Conservation (phyloP, 2,888 invertebrate genomes). For the Cheilosia pagana region DNA sequence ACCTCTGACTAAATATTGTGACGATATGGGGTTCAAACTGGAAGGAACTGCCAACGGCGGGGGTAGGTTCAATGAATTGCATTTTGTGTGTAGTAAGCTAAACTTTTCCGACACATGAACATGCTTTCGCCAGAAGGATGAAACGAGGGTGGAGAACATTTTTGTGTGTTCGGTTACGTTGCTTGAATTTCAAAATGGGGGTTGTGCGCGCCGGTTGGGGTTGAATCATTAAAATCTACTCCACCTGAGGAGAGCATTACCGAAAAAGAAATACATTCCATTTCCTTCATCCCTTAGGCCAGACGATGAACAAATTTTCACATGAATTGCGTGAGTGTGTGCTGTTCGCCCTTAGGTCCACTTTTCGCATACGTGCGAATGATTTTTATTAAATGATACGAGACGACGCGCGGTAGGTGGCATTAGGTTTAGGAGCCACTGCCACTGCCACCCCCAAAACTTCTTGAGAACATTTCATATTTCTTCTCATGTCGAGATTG, state of each 20-base stretch:
- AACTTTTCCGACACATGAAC: conserved; percentile 71
- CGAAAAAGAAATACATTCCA: not conserved
- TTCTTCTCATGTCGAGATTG: conserved; percentile 47
- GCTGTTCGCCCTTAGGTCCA: conserved; percentile 62
- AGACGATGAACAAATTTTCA: conserved; percentile 62
- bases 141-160: conserved; percentile 34
- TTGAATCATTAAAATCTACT: conserved; percentile 58
- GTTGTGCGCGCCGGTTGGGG: conserved; percentile 20
- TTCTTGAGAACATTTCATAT: conserved; percentile 52
- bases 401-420: not conserved
- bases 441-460: not conserved
- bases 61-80: conserved; percentile 37
- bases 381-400: conserved; percentile 71
- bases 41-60: conserved; percentile 38
- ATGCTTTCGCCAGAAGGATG: conserved; percentile 28
- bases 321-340: conserved; percentile 60
- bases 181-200: conserved; percentile 64
- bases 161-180: conserved; percentile 61
- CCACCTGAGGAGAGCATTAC: not conserved
- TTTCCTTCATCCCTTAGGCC: conserved; percentile 11
- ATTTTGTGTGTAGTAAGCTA: conserved; percentile 45
- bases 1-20: conserved; percentile 59
- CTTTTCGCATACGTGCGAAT: conserved; percentile 71
- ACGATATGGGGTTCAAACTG: conserved; percentile 54
- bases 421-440: not conserved